These are phyloP conservation scores for Gobio gobio DNA, from an alignment of 2,113 vertebrate genomes.

Conservation along the genomic window DNA sequence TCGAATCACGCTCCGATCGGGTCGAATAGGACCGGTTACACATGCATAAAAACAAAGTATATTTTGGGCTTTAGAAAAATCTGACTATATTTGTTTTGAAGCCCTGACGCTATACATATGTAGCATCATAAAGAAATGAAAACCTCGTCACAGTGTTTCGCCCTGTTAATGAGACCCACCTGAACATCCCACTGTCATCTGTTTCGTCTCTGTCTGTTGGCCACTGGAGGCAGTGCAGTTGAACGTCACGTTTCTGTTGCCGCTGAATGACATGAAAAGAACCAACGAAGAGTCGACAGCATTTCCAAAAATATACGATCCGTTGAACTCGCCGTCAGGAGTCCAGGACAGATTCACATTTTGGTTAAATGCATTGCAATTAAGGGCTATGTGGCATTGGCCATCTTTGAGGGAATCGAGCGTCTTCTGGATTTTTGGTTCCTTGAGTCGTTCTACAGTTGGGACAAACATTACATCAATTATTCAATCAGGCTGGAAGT, in stretches of 20 bases:
- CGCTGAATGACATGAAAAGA: constrained; percentile 10
- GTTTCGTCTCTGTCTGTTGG: accelerated
- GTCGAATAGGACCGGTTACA: too few relatives aligned
- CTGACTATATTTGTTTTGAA: too few relatives aligned
- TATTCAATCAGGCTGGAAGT: neutral
- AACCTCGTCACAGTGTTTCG: neutral
- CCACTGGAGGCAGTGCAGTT: constrained; percentile 57
- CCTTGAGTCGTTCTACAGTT: constrained; percentile 46
- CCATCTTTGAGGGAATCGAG: accelerated
- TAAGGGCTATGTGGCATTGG: constrained; percentile 27
- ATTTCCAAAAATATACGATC: accelerated
- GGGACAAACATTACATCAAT: neutral
- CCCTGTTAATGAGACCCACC: constrained; percentile 36
- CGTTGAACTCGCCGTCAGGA: accelerated
- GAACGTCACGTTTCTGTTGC: neutral
- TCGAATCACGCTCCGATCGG: too few relatives aligned
- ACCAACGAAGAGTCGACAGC: neutral
- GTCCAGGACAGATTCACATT: constrained; percentile 41
- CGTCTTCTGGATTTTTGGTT: neutral
- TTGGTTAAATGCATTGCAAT: neutral
- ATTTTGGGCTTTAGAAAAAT: too few relatives aligned
- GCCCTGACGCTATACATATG: too few relatives aligned
- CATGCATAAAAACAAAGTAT: too few relatives aligned
- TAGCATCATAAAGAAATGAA: neutral
- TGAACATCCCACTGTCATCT: neutral